phyloP scores from a whole-genome alignment of 2,888 invertebrate species.

The Entomobrya proxima region DNA sequence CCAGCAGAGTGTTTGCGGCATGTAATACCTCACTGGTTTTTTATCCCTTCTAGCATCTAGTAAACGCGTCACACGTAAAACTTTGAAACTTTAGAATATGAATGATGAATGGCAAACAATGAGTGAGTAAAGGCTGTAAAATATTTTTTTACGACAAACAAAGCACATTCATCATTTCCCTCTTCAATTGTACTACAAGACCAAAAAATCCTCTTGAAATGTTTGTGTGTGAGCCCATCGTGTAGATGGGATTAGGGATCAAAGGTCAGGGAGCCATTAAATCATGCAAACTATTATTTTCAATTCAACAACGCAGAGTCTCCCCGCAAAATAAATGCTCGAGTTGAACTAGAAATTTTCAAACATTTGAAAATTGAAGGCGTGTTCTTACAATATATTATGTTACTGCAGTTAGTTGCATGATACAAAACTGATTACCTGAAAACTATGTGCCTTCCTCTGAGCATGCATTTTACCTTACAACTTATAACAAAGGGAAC shows the following conservation, averaged over 20 bases:
- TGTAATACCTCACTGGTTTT: not conserved
- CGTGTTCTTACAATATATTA: constrained; percentile 4
- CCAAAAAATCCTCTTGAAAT: constrained; percentile 30
- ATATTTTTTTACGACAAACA: constrained; percentile 25
- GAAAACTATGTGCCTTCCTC: too few species aligned
- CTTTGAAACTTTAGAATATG: not conserved
- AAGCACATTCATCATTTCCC: not conserved
- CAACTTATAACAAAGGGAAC: not conserved
- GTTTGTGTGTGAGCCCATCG: not conserved
- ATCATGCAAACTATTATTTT: constrained; percentile 53
- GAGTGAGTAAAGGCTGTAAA: constrained; percentile 6
- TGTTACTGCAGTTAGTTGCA: not conserved
- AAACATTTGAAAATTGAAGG: constrained; percentile 15
- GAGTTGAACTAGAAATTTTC: constrained; percentile 29
- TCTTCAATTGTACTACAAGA: not conserved
- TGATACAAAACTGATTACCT: too few species aligned
- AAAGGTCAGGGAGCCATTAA: constrained; percentile 63
- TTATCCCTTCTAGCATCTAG: not conserved
- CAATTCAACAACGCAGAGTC: not conserved
- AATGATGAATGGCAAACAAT: constrained; percentile 48
- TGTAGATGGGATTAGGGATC: constrained; percentile 32
- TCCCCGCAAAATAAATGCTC: not conserved
- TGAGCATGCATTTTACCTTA: too few species aligned
- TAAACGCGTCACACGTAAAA: not conserved
- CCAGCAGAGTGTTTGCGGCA: not conserved